A percentile compares a stretch with the other conserved stretches of the same genome.
These are phyloP conservation scores for Loripinus fragilis DNA, from an alignment of 2,888 invertebrate species.

Conservation along the genomic window DNA sequence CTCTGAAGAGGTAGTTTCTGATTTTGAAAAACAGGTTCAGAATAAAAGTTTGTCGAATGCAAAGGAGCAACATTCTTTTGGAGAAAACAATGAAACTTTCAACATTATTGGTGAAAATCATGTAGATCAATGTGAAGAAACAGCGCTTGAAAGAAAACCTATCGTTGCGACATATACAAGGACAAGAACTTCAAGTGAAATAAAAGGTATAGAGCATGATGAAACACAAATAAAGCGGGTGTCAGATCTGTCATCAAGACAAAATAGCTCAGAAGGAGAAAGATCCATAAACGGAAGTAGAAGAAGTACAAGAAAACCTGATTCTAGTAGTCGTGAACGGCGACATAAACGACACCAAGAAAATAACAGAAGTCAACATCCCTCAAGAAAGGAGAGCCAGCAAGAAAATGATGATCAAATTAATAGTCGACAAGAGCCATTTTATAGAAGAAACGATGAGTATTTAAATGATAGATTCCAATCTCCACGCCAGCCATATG, in stretches of 20 bases:
- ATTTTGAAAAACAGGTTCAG: not conserved
- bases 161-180: not conserved
- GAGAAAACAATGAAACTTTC: not conserved
- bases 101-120: not conserved
- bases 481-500: slow-evolving; percentile 8
- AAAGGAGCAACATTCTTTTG: not conserved
- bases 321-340: not conserved
- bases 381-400: not conserved
- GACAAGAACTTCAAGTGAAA: not conserved
- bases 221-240: not conserved
- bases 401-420: not conserved
- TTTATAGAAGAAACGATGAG: not conserved
- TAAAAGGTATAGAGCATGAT: not conserved
- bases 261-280: not conserved
- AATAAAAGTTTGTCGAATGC: not conserved
- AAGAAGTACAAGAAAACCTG: not conserved
- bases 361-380: not conserved
- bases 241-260: not conserved
- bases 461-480: slow-evolving; percentile 9
- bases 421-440: not conserved
- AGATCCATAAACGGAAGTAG: not conserved
- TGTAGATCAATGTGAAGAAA: not conserved
- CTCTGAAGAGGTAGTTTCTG: not conserved
- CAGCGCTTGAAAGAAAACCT: not conserved
- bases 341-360: not conserved